These are phyloP conservation scores for Basileuterus tristriatus DNA, from an alignment of 2,797 vertebrate species.

Conservation along the genomic window DNA sequence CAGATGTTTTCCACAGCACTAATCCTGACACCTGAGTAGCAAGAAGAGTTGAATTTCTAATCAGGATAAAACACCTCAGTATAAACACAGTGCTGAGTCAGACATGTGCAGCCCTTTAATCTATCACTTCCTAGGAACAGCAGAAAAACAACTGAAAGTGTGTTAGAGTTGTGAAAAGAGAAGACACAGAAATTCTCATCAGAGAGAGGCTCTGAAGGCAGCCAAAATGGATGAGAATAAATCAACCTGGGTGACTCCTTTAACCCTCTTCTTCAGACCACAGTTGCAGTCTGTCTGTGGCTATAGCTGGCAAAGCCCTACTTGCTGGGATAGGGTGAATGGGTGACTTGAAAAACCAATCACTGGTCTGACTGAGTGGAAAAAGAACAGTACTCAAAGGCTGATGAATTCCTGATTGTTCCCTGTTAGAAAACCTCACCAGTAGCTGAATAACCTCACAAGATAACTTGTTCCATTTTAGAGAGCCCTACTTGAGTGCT, in stretches of 20 bases:
- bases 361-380: background rate
- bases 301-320: background rate
- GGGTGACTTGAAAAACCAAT: background rate
- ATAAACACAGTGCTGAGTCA: background rate
- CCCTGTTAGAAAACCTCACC: background rate
- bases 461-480: background rate
- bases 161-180: background rate
- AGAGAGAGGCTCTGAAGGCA: background rate
- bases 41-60: constrained; percentile 4
- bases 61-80: background rate
- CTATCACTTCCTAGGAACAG: background rate
- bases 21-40: background rate
- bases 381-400: background rate
- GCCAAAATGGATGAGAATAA: background rate
- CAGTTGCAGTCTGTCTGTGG: background rate
- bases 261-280: background rate
- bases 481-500: background rate
- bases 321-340: background rate
- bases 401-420: background rate
- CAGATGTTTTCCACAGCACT: background rate
- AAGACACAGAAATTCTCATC: background rate
- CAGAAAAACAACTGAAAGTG: background rate
- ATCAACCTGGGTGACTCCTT: background rate
- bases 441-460: background rate
- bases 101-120: background rate